Conservation (phyloP, 53 echinoderm and acorn worm genomes). For the Pentamera pediparva region DNA sequence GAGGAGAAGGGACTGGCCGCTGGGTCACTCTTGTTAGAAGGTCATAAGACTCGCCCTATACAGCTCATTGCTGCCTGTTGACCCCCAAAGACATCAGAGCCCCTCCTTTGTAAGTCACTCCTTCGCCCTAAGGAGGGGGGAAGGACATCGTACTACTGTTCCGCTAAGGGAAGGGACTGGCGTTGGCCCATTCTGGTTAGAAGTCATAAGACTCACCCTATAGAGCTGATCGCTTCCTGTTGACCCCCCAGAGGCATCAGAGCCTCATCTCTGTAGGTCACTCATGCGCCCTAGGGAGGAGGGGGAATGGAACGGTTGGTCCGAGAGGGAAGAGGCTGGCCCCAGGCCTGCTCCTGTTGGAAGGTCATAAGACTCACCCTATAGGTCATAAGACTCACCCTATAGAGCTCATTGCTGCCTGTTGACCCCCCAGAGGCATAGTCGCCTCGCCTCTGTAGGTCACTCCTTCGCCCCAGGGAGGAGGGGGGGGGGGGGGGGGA, state of each 20-base stretch:
- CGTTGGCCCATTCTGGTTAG: no score
- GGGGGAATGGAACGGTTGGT: conserved; percentile 79
- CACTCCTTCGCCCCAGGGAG: not conserved
- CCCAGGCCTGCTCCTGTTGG: no score
- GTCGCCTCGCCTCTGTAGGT: conserved; percentile 53
- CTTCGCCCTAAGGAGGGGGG: not conserved
- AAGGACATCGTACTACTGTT: no score
- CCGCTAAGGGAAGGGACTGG: no score
- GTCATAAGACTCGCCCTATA: conserved; percentile 71
- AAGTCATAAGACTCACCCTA: no score
- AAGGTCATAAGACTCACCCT: no score
- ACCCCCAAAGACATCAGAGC: conserved; percentile 78
- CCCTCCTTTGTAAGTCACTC: conserved; percentile 41
- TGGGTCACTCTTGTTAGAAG: no score
- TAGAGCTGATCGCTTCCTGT: no score
- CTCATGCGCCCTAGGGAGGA: not conserved
- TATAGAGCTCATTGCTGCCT: conserved; percentile 83
- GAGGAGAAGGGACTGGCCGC: no score
- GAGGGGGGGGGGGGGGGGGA: no score
- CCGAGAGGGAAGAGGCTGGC: conserved; percentile 63
- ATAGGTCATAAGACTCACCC: no score
- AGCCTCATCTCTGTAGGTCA: conserved; percentile 46
- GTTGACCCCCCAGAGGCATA: conserved; percentile 75
- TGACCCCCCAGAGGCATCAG: conserved; percentile 71
- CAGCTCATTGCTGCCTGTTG: conserved; percentile 73